phyloP scores from a whole-genome alignment of 2,113 vertebrate genomes.

The Uropsilus gracilis region DNA sequence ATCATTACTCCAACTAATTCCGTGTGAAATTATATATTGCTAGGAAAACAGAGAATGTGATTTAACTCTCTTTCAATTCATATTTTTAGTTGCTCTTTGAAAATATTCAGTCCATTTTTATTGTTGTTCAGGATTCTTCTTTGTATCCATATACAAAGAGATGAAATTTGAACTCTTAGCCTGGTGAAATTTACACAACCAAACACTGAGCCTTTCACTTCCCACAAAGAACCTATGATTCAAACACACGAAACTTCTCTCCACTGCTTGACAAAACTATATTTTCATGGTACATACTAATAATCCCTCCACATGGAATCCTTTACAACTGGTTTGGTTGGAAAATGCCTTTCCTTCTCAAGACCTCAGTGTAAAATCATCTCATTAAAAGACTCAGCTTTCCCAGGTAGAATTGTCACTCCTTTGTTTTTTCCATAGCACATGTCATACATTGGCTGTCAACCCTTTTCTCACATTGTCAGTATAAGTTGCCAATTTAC shows the following conservation, averaged over 20 bases:
- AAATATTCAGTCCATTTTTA: neutral
- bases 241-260: neutral
- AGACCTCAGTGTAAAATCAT: neutral
- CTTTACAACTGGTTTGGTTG: neutral
- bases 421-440: neutral
- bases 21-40: slow-evolving; percentile 58
- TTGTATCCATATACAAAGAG: neutral
- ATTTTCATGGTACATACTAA: neutral
- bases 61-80: slow-evolving; percentile 46
- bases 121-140: neutral
- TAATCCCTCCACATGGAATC: neutral
- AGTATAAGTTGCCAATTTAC: neutral
- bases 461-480: neutral
- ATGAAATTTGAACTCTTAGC: neutral
- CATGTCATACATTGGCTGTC: neutral
- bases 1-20: slow-evolving; percentile 59
- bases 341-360: neutral
- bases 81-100: slow-evolving; percentile 22
- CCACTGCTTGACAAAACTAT: neutral
- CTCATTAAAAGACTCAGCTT: neutral
- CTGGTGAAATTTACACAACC: neutral
- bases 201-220: neutral
- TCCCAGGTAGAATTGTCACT: neutral
- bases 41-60: slow-evolving; percentile 9
- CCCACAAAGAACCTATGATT: neutral